Evolutionary conservation across 2,888 invertebrate species (phyloP).

Genomic region (Lasioglossum lativentre): DNA sequence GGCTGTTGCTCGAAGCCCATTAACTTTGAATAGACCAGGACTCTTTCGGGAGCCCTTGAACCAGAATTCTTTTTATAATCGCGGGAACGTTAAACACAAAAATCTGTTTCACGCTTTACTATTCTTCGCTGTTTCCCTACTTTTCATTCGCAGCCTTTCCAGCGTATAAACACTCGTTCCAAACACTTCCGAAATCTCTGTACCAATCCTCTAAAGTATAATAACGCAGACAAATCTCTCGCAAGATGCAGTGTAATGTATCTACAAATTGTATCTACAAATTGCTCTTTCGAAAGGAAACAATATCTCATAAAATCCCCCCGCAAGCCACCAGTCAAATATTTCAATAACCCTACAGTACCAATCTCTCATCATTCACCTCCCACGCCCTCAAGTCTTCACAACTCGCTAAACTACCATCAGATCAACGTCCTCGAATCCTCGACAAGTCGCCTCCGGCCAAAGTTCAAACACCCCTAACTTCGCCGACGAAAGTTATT

Average conservation of each 20-base stretch:
- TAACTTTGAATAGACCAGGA: background rate
- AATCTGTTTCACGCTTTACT: background rate
- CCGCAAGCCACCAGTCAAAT: background rate
- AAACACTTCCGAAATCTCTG: background rate
- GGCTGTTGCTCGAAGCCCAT: background rate
- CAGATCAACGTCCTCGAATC: constrained; percentile 6
- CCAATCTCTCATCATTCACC: background rate
- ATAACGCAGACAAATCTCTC: background rate
- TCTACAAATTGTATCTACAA: background rate
- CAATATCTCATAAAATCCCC: background rate
- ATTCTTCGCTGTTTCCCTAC: no score
- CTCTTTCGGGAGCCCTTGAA: background rate
- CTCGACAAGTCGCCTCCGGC: background rate
- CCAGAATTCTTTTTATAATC: background rate
- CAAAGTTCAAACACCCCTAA: background rate
- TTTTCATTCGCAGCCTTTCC: no score
- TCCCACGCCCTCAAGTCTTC: background rate
- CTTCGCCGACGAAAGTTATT: no score
- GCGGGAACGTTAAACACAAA: background rate
- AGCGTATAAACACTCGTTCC: background rate
- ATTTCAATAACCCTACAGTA: constrained; percentile 2
- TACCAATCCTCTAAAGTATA: background rate
- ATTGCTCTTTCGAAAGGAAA: background rate
- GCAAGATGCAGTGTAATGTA: background rate
- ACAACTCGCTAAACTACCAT: background rate